These are phyloP conservation scores for Natrix natrix DNA, from an alignment of 2,797 vertebrate genomes.

Conservation along the genomic window DNA sequence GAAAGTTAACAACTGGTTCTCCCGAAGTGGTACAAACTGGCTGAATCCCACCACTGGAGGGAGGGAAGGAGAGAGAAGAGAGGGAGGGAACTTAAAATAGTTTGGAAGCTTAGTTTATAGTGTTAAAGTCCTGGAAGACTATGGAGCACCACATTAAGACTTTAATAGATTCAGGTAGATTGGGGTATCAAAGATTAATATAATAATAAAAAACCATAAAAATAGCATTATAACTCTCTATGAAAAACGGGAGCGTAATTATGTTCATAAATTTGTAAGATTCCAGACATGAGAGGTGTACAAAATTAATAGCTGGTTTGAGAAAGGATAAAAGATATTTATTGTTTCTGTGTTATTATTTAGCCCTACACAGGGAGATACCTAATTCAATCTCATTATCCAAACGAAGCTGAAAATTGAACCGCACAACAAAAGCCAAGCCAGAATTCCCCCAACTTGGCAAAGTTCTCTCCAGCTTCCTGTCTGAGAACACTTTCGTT, in stretches of 20 bases:
- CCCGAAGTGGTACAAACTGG: too few species aligned
- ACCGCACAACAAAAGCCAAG: neutral
- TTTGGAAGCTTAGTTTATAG: constrained; percentile 14
- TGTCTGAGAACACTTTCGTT: neutral
- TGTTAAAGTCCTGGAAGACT: constrained; percentile 56
- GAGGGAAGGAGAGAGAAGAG: too few species aligned
- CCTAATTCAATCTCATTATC: neutral
- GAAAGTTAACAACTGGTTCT: too few species aligned
- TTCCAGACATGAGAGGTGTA: neutral
- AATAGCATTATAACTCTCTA: neutral
- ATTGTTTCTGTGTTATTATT: neutral
- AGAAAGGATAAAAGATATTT: neutral
- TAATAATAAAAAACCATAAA: neutral
- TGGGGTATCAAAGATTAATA: neutral
- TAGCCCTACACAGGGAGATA: neutral
- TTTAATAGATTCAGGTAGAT: neutral
- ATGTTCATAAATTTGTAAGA: neutral
- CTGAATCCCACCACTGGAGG: too few species aligned
- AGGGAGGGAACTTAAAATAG: constrained; percentile 6
- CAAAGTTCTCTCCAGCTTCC: neutral
- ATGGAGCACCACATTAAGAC: constrained; percentile 21
- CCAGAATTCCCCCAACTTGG: neutral
- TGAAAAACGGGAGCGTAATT: neutral
- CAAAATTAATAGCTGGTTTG: neutral
- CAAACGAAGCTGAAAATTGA: neutral